These are phyloP conservation scores for Falco biarmicus DNA, from an alignment of 2,797 vertebrate genomes.

Conservation along the genomic window DNA sequence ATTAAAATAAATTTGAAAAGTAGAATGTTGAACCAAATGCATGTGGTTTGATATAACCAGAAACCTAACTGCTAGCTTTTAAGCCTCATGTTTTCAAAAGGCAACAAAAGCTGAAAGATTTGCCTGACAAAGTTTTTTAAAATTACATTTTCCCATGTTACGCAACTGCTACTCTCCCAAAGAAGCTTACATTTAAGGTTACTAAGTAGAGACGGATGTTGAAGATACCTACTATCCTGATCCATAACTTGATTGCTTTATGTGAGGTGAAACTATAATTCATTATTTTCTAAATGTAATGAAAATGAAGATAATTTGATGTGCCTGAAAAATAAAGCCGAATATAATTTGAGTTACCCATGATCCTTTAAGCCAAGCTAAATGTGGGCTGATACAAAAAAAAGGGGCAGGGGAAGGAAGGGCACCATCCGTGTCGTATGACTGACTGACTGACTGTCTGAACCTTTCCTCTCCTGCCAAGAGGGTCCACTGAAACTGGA, in stretches of 20 bases:
- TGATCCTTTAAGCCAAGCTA: neutral
- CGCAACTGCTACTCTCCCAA: neutral
- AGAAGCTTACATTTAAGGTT: neutral
- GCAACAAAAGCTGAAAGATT: neutral
- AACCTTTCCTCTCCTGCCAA: neutral
- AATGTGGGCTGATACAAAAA: neutral
- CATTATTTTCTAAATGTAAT: neutral
- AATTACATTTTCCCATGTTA: neutral
- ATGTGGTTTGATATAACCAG: neutral
- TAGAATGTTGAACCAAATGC: neutral
- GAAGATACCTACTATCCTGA: neutral
- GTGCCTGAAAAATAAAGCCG: neutral
- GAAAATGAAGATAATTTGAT: neutral
- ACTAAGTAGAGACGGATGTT: neutral
- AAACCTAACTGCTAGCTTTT: neutral
- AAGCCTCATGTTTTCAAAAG: neutral
- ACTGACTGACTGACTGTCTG: neutral
- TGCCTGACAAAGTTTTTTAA: neutral
- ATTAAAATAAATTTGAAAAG: conserved; percentile 1
- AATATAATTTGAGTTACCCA: neutral
- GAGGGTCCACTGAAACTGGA: neutral
- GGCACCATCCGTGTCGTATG: neutral
- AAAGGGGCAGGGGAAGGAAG: neutral
- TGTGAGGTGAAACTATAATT: neutral
- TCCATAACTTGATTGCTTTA: neutral